Conservation (phyloP, 23 tunicate species). For the Halocynthia roretzi region DNA sequence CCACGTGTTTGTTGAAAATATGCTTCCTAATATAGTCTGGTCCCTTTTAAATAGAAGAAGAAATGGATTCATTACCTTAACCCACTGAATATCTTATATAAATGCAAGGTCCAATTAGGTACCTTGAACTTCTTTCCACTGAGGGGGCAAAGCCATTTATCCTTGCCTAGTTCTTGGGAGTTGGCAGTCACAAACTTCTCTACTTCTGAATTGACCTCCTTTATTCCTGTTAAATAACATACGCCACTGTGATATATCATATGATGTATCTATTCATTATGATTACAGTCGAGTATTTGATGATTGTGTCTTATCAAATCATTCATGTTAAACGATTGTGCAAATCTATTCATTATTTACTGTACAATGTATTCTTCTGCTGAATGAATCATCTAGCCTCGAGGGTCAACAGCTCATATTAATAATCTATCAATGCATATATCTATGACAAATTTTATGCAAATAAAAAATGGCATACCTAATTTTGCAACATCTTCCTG, state of each 20-base stretch:
- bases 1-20: constrained; percentile 93
- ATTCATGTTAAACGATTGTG: too few relatives aligned
- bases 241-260: too few relatives aligned
- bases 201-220: constrained; percentile 87
- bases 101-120: neutral
- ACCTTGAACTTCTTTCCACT: constrained; percentile 99
- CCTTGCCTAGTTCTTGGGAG: constrained; percentile 95
- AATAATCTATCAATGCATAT: neutral
- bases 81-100: neutral
- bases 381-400: too few relatives aligned
- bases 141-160: constrained; percentile 97
- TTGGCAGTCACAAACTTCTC: constrained; percentile 88
- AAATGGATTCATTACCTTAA: neutral
- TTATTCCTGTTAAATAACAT: constrained; percentile 63
- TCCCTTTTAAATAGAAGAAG: constrained; percentile 47
- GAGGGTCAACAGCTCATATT: too few relatives aligned
- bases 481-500: constrained; percentile 83
- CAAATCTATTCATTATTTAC: too few relatives aligned
- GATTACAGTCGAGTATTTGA: too few relatives aligned
- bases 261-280: too few relatives aligned
- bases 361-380: too few relatives aligned
- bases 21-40: constrained; percentile 98
- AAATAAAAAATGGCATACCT: constrained; percentile 22
- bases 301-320: too few relatives aligned
- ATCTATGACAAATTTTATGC: neutral